These are phyloP conservation scores for Boloria euphrosyne DNA, from an alignment of 2,888 invertebrate species.

Conservation along the genomic window DNA sequence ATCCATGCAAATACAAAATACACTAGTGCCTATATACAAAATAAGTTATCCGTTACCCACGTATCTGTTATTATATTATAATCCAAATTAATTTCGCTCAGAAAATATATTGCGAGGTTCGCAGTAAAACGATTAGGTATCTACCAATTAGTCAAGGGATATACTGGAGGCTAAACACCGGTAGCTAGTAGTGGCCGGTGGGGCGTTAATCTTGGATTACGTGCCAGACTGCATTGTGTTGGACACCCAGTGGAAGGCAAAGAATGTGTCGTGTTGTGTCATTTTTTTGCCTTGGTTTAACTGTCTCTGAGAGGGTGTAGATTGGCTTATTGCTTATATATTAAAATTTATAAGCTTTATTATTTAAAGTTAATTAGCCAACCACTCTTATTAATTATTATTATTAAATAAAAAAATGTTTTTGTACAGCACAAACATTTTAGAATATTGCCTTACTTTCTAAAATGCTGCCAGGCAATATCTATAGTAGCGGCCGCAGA, in stretches of 20 bases:
- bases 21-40: background rate
- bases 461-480: no score
- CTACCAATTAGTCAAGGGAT: conserved; percentile 39
- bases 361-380: no score
- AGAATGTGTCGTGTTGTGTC: conserved; percentile 44
- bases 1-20: no score
- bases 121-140: conserved; percentile 37
- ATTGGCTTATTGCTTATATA: no score
- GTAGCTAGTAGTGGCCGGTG: conserved; percentile 53
- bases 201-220: conserved; percentile 74
- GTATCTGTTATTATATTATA: background rate
- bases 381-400: no score
- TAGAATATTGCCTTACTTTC: no score
- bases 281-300: background rate
- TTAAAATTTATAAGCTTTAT: no score
- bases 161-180: conserved; percentile 49
- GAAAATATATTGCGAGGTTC: conserved; percentile 26
- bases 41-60: conserved; percentile 1
- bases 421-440: no score
- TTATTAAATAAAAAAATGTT: no score
- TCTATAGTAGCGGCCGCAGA: no score
- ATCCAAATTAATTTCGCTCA: conserved; percentile 27
- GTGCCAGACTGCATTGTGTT: conserved; percentile 57
- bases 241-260: conserved; percentile 62
- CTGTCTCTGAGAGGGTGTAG: conserved; percentile 12